Base-by-base conservation (phyloP, 1,140 invertebrate species). In the Ceratina japonica region DNA sequence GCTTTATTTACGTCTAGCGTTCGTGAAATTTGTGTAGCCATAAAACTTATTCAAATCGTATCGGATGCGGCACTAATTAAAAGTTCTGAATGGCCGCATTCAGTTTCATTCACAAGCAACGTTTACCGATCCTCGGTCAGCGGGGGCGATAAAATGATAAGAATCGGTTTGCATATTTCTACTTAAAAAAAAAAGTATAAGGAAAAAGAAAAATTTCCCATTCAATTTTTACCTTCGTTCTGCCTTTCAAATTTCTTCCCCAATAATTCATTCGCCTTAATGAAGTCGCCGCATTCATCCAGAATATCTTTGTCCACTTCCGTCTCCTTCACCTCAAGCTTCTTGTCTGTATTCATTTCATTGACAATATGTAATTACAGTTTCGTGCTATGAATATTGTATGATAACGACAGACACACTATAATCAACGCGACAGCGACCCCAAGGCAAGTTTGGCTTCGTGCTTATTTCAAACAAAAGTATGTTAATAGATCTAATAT, bases 231-330 rank as follows among this genome's bases (percentile, higher is more conserved):
- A 89, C 88, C 89, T 80, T 86, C 69, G 18, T 86, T 84, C 64
- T 87, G 89, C n/a, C 62, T 76, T 54, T 80, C 71, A 27, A 90
- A 85, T 62, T 82, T 76, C n/a, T 58, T 65, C 52, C 24, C 85
- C 10, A 90, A 63, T 24, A 81, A 71, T 77, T 88, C 78, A 70
- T 84, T 89, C 4, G 85, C 84, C 69, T 75, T 87, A 52, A 86
- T 31, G 62, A 80, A 87, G 66, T 89, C 87, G 37, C 78, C 80
- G 65, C 82, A 84, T 56, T 88, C 81, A 65, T 86, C 80, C 44
- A 73, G 31, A 20, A 64, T 62, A 27, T 72, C 59, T 64, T 54
- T 64, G 18, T 64, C 51, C 4, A 56, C 62, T 24, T 64, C 59
- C 1, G 51, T 56, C 15, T 54, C 31, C n/a, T 52, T 52, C 3